Evolutionary conservation across 2,888 invertebrate species (phyloP), one percentile per base, ranked within the genome.

Genomic region (Anthoptus insignis): DNA sequence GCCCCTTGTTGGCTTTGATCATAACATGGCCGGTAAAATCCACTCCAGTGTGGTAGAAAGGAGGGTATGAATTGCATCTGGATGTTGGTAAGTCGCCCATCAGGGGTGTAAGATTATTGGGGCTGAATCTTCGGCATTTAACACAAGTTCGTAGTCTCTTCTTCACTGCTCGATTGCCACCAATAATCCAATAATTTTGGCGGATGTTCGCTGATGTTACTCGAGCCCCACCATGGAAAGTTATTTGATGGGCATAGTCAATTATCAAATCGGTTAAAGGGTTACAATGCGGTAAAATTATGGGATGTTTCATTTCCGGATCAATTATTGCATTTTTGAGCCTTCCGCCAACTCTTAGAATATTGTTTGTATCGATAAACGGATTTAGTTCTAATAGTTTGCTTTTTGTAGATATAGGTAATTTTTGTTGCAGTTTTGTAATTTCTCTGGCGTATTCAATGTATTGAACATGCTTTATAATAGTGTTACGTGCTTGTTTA

Each of bases 141-240:
- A 72, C 49, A n/a, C 72, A 73, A 3, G 22, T 29, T 8, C 67
- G 45, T 8, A 73, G n/a, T 3, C 60, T 52, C 16, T 71, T 71
- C 49, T 71, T 74, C 0, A 65, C 58, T 27, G 67, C 39, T n/a
- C 60, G 56, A 13, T 65, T 65, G 2, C 68, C 67, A 16, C 65
- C 63, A 14, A 64, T 22, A 9, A 69, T 59, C 67, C 69, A 69
- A 27, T 65, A 69, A 47, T 61, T 64, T 2, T 56, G 61, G n/a
- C 71, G 47, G 7, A 71, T 34, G 29, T 63, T 34, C n/a, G 66
- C 22, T 22, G 64, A 16, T 11, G 67, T 69, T 5, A 67, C 56
- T 14, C 59, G 47, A n/a, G 61, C 37, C 19, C 67, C 71, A 1
- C 69, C 71, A 34, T 71, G 71, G 13, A 63, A 58, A 9, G 67